Percentiles rank a stretch among this genome's conserved stretches.
Conservation (phyloP, 2,797 vertebrate genomes). For the Odontamblyopus lacepedii region DNA sequence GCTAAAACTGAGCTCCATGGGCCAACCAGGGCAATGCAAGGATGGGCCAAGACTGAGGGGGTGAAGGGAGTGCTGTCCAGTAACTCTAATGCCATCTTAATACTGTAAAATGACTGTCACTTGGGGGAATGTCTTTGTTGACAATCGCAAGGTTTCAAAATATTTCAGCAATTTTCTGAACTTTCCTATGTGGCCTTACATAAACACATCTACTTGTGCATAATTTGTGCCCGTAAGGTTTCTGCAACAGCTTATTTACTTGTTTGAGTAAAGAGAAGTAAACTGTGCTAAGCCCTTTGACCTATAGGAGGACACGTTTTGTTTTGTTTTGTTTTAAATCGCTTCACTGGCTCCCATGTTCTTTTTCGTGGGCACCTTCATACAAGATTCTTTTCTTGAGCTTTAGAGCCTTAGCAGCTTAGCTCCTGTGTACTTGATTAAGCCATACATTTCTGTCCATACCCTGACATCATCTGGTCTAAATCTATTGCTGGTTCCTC, state of each 20-base stretch:
- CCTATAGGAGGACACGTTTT: too few relatives aligned
- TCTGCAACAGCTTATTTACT: too few relatives aligned
- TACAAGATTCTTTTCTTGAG: background rate
- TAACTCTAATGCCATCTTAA: background rate
- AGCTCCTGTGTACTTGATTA: background rate
- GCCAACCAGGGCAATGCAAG: constrained; percentile 40
- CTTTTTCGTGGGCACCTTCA: background rate
- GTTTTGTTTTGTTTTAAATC: too few relatives aligned
- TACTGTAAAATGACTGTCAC: background rate
- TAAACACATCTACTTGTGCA: too few relatives aligned
- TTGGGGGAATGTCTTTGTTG: background rate
- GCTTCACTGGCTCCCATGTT: background rate
- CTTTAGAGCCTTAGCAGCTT: background rate
- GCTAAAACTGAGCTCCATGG: constrained; percentile 47
- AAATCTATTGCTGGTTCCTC: background rate
- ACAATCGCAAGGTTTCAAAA: background rate
- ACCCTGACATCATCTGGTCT: background rate
- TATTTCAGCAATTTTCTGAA: too few relatives aligned
- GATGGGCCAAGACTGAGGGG: background rate
- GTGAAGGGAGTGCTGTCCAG: background rate
- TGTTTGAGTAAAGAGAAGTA: too few relatives aligned
- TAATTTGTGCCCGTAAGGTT: too few relatives aligned
- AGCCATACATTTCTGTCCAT: background rate
- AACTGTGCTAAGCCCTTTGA: too few relatives aligned
- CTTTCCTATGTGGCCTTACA: too few relatives aligned